Evolutionary conservation across 2,888 invertebrate genomes (phyloP), one percentile per base, ranked within the genome.

Genomic region (Drosophila rubida): DNA sequence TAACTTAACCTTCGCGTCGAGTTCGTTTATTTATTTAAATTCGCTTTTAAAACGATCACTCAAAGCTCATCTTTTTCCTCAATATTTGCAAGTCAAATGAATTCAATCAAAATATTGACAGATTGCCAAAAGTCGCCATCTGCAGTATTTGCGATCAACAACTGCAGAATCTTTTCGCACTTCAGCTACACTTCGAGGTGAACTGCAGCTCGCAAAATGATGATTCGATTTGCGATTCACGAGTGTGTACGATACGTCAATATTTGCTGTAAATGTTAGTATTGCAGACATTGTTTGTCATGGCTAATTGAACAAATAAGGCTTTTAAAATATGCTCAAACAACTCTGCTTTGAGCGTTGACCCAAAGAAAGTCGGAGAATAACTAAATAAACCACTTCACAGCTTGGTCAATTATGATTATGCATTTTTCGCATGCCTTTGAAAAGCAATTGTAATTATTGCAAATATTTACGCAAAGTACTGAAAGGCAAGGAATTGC

Each of bases 11-110:
- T 69, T 68, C 35, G 57, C 50, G 25, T 37, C 2, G 19, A 23
- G 6, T 25, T 7, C 11, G 32, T 54, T 54, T 54, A 44, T 37
- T 46, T 54, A n/a, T 14, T 30, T 16, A 16, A 41, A 46, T 22
- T 51, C 13, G n/a, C n/a, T 41, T 19, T 32, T 4, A 9, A 16
- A 53, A 2, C 48, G 44, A 75, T 72, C 75, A 8, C 58, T 72
- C 69, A 59, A 49, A n/a, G 16, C 7, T 37, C 25, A 35, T 35
- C 19, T 35, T 35, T 23, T 44, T 37, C 11, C 27, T 50, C 27
- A n/a, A 32, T 2, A 67, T 71, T 75, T 75, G 69, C 69, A 75
- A 65, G 45, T 75, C 58, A 70, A 69, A 68, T 73, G 37, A 9
- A 39, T 14, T 16, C 37, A 54, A 50, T 50, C 13, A 58, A 75